Base-by-base conservation (phyloP, 2,797 vertebrate genomes). In the Pelobates cultripes region DNA sequence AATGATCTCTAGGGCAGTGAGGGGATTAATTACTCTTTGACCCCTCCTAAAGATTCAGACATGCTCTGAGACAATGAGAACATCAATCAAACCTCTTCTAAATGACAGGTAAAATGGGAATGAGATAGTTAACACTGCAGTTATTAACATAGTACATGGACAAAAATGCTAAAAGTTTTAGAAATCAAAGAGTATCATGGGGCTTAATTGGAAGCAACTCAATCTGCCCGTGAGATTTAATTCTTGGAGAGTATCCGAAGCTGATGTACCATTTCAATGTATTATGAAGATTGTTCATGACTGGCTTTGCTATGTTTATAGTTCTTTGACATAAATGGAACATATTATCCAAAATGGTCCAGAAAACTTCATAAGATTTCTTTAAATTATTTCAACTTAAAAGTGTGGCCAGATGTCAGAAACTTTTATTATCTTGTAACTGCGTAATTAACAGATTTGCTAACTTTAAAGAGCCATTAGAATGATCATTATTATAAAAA, bases 21-120 rank as follows among this genome's bases (percentile, higher is more conserved):
- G 55, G 45, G 72, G 71, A 79, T 76, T 84, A 84, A 84, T 84
- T 84, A 84, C 77, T 76, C 77, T 84, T 75, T 84, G 82, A 79
- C 77, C 82, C 64, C 40, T 71, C 73, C 68, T 51, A 79, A 71
- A 75, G 69, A 79, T 75, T 28, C 40, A 57, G 42, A 79, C 77
- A 79, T 79, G 77, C 53, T 71, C 42, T 41, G 42, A 84, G 64
- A 74, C 75, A 76, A 17, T 57, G 45, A 76, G 51, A 44, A 76
- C 43, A 84, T 84, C 77, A 84, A 80, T 84, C 77, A 84, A 79
- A 64, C 57, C 7, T 70, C 45, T 70, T 55, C 41, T 1, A 51
- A 75, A 75, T 75, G n/a, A 57, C n/a, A 8, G 43, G 9, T 8
- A 72, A 63, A 76, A 45, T 76, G 82, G 77, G 60, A 80, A 45